These are phyloP conservation scores for Eupithecia abbreviata DNA, from an alignment of 2,888 invertebrate species.

Conservation along the genomic window DNA sequence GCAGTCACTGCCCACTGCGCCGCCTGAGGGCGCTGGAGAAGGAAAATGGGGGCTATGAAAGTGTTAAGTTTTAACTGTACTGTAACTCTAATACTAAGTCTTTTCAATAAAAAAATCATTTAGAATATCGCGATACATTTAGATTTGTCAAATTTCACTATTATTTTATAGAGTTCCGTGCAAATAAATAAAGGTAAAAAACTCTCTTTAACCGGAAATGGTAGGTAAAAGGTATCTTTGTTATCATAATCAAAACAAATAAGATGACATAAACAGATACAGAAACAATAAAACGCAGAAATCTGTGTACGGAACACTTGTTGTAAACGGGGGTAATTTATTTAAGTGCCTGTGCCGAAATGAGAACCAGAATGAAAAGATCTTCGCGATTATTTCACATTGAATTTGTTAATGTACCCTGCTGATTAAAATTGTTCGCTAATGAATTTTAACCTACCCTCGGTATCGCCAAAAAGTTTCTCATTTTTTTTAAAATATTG, in stretches of 20 bases:
- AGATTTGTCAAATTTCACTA: not conserved
- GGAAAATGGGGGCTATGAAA: not conserved
- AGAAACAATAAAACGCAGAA: slow-evolving; percentile 8
- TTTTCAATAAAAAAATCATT: not conserved
- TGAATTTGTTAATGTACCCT: not conserved
- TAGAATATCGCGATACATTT: not conserved
- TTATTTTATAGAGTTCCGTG: not conserved
- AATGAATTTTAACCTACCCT: not conserved
- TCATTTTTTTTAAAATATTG: no score
- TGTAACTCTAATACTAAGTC: not conserved
- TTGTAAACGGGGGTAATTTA: slow-evolving; percentile 16
- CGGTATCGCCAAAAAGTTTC: not conserved
- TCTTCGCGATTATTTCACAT: not conserved
- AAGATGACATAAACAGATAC: slow-evolving; percentile 1
- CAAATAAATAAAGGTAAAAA: not conserved
- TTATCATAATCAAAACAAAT: slow-evolving; percentile 10
- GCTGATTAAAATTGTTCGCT: not conserved
- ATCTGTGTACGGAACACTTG: slow-evolving; percentile 14
- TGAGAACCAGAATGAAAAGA: slow-evolving; percentile 8
- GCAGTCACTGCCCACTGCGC: not conserved
- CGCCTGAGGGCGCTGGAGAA: no score
- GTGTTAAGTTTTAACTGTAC: not conserved
- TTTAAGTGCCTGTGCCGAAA: slow-evolving; percentile 2
- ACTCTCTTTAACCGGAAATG: not conserved
- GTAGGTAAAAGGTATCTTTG: not conserved